Percentiles rank a stretch among this genome's conserved stretches.
Conservation (phyloP, 1,140 invertebrate genomes). For the Brachionus plicatilis region DNA sequence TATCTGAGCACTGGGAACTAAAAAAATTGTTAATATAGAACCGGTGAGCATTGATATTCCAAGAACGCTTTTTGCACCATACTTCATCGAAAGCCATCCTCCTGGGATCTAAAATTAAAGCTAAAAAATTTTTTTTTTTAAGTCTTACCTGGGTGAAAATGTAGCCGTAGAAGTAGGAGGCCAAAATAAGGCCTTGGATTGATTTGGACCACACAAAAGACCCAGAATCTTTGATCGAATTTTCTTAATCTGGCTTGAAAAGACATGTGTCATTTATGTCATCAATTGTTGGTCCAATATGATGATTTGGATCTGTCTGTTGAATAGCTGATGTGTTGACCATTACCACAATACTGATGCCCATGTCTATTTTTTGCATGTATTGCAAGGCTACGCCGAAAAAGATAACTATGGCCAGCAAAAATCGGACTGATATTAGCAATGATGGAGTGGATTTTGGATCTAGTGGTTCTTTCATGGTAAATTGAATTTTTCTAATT, state of each 20-base stretch:
- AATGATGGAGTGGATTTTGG: neutral
- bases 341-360: constrained; percentile 25
- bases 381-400: constrained; percentile 29
- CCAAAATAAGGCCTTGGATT: constrained; percentile 51
- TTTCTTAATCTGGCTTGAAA: neutral
- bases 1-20: neutral
- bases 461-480: neutral
- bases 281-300: neutral
- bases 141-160: constrained; percentile 51
- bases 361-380: constrained; percentile 36
- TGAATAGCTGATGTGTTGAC: constrained; percentile 18
- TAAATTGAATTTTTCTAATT: neutral
- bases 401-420: constrained; percentile 26
- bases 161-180: constrained; percentile 57
- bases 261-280: constrained; percentile 23
- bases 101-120: constrained; percentile 41
- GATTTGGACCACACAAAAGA: constrained; percentile 52
- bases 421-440: constrained; percentile 20
- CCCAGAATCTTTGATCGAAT: constrained; percentile 46
- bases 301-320: neutral
- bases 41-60: constrained; percentile 41
- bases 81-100: constrained; percentile 51
- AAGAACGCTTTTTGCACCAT: constrained; percentile 52
- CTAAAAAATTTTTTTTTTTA: too few relatives aligned
- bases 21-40: constrained; percentile 5